These are phyloP conservation scores for Sphinx pinastri DNA, from an alignment of 2,888 invertebrate species.

Conservation along the genomic window DNA sequence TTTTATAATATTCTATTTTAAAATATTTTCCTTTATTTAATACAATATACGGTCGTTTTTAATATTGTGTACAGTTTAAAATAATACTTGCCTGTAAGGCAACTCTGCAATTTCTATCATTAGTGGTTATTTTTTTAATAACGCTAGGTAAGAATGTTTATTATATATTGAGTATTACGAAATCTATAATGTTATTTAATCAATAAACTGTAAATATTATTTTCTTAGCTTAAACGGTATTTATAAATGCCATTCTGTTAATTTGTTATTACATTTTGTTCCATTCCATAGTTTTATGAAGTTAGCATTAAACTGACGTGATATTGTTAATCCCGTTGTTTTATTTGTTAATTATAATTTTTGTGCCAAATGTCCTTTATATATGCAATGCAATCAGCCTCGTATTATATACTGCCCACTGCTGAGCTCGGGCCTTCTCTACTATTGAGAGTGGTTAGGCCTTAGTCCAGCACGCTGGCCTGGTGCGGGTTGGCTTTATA, in stretches of 20 bases:
- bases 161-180: conserved; percentile 7
- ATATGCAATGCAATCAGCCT: too few relatives aligned
- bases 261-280: conserved; percentile 53
- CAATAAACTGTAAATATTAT: conserved; percentile 26
- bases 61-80: too few relatives aligned
- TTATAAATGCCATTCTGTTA: conserved; percentile 40
- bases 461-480: too few relatives aligned
- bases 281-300: conserved; percentile 73
- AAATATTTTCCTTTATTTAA: too few relatives aligned
- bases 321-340: conserved; percentile 10
- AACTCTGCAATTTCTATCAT: not conserved
- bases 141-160: not conserved
- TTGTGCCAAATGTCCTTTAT: not conserved
- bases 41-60: too few relatives aligned
- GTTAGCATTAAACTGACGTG: conserved; percentile 58
- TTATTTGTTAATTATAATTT: not conserved
- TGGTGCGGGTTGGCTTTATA: too few relatives aligned
- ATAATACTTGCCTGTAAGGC: too few relatives aligned
- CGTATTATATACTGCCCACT: too few relatives aligned
- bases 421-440: too few relatives aligned
- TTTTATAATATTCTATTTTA: too few relatives aligned
- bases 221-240: conserved; percentile 43
- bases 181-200: conserved; percentile 4
- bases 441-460: too few relatives aligned
- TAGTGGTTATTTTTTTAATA: not conserved